These are phyloP conservation scores for Vimba vimba DNA, from an alignment of 2,113 vertebrate species.

Conservation along the genomic window DNA sequence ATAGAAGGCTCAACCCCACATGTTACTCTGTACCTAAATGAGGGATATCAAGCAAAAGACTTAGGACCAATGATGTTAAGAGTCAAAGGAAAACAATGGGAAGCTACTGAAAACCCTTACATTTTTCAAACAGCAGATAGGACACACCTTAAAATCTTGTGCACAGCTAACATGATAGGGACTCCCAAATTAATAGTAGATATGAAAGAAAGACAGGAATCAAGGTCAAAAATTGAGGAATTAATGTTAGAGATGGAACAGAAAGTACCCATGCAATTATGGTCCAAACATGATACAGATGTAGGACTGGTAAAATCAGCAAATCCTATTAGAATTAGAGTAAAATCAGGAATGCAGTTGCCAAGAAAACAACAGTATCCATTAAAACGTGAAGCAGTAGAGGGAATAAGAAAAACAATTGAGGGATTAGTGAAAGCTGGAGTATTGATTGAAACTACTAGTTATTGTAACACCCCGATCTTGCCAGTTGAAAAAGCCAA, in stretches of 20 bases:
- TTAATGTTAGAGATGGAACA: not conserved
- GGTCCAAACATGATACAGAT: constrained; percentile 3
- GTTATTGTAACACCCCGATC: not conserved
- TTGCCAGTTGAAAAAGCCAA: not conserved
- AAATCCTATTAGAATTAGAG: not conserved
- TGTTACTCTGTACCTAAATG: not conserved
- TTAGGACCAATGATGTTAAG: too few relatives aligned
- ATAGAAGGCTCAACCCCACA: not conserved
- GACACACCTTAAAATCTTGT: not conserved
- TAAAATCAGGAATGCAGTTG: not conserved
- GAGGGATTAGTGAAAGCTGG: not conserved
- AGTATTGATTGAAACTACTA: not conserved
- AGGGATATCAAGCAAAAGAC: not conserved
- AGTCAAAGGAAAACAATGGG: not conserved
- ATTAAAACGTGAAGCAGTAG: not conserved
- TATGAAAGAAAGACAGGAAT: not conserved
- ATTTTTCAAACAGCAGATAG: not conserved
- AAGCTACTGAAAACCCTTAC: not conserved
- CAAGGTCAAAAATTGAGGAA: not conserved
- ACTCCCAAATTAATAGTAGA: not conserved
- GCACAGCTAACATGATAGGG: not conserved
- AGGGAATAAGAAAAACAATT: not conserved
- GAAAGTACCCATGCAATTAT: not conserved
- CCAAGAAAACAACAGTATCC: not conserved
- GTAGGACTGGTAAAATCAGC: constrained; percentile 1